A percentile compares a stretch with the other conserved stretches of the same genome.
Evolutionary conservation across 1,140 invertebrate species (phyloP).

Genomic region (Penaeus indicus): DNA sequence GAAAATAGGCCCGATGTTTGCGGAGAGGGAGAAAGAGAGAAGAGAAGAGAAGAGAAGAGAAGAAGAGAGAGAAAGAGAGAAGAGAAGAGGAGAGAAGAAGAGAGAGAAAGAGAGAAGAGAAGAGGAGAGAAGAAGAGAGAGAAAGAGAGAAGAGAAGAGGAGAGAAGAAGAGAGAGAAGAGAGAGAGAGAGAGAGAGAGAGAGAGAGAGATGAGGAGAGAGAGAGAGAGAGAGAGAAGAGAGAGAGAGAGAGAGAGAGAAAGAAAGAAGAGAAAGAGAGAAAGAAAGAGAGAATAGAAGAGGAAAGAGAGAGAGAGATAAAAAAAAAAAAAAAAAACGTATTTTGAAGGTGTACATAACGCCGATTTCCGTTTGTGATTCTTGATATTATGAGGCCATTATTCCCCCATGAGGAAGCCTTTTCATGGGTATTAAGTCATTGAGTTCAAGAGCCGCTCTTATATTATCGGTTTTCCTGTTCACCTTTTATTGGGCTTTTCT

Average conservation of each 20-base stretch:
- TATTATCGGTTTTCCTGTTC: too few species aligned
- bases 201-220: not conserved
- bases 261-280: not conserved
- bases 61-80: too few species aligned
- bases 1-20: not conserved
- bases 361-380: too few species aligned
- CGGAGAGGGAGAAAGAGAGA: not conserved
- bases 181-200: not conserved
- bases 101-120: not conserved
- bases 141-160: not conserved
- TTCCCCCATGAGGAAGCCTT: too few species aligned
- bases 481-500: too few species aligned
- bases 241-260: not conserved
- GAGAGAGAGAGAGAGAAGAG: not conserved
- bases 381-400: too few species aligned
- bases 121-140: not conserved
- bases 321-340: too few species aligned
- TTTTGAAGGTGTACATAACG: too few species aligned
- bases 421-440: too few species aligned
- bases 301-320: not conserved
- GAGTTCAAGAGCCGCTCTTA: too few species aligned
- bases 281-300: not conserved
- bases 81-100: too few species aligned
- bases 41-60: not conserved
- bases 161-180: too few species aligned